Percentiles rank a stretch among this genome's conserved stretches.
phyloP scores from a whole-genome alignment of 2,797 vertebrate genomes.

The Falco peregrinus region DNA sequence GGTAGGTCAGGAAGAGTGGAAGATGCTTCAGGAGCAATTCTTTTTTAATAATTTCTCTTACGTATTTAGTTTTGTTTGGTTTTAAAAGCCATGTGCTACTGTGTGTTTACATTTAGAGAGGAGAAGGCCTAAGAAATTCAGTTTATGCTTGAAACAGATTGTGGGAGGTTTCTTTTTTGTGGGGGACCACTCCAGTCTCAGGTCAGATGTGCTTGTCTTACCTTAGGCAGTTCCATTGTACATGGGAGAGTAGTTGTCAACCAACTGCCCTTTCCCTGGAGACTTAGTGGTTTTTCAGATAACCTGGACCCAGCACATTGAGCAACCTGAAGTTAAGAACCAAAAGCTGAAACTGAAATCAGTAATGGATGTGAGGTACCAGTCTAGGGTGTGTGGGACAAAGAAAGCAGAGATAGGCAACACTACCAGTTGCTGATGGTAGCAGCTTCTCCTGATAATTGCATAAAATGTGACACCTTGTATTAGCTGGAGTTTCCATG shows the following conservation, averaged over 20 bases:
- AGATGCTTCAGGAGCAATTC: neutral
- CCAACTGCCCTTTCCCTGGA: neutral
- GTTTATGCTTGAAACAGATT: neutral
- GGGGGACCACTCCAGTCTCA: neutral
- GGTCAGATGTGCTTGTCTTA: neutral
- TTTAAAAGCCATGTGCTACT: neutral
- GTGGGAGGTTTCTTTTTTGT: neutral
- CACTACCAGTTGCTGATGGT: neutral
- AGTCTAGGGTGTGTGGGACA: neutral
- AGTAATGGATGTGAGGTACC: neutral
- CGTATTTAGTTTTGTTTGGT: neutral
- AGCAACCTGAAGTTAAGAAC: neutral
- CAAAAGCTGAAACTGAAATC: neutral
- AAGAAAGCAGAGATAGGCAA: neutral
- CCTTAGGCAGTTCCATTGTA: neutral
- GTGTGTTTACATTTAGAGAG: neutral
- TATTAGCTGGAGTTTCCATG: neutral
- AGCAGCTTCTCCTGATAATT: neutral
- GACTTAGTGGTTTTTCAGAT: neutral
- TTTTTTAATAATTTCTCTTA: neutral
- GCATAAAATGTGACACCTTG: neutral
- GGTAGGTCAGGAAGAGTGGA: neutral
- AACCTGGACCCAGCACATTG: neutral
- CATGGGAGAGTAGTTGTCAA: neutral
- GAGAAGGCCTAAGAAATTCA: neutral